These are phyloP conservation scores for Hippoglossus stenolepis DNA, from an alignment of 2,113 vertebrate species.

Conservation along the genomic window DNA sequence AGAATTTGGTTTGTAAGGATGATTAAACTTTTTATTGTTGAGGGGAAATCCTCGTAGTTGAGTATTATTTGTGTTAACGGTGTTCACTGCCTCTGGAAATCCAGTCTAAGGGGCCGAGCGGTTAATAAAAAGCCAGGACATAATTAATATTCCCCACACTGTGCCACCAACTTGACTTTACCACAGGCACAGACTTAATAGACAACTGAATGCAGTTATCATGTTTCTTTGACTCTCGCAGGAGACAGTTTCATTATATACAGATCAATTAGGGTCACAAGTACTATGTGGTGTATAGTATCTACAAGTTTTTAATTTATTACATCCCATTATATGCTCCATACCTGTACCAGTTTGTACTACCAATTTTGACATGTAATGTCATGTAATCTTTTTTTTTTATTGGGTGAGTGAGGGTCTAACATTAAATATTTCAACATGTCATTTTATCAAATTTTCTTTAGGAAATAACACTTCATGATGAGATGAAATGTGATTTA, in stretches of 20 bases:
- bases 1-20: neutral
- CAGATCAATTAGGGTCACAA: neutral
- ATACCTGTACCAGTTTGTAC: neutral
- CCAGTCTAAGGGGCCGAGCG: neutral
- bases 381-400: neutral
- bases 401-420: no score
- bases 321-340: neutral
- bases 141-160: constrained; percentile 65
- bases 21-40: constrained; percentile 17
- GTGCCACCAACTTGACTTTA: constrained; percentile 44
- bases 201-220: neutral
- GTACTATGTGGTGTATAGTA: neutral
- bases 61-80: constrained; percentile 27
- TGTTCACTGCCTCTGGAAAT: constrained; percentile 30
- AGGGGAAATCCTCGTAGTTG: constrained; percentile 3
- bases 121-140: constrained; percentile 75
- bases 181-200: constrained; percentile 35
- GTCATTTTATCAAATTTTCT: neutral
- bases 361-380: neutral
- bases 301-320: neutral
- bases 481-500: neutral
- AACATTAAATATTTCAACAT: no score
- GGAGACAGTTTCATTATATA: neutral
- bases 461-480: neutral
- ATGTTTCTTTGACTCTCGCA: neutral